Percentiles rank a stretch among this genome's conserved stretches.
Conservation (phyloP, 2,113 vertebrate species). For the Dermatemys mawii region DNA sequence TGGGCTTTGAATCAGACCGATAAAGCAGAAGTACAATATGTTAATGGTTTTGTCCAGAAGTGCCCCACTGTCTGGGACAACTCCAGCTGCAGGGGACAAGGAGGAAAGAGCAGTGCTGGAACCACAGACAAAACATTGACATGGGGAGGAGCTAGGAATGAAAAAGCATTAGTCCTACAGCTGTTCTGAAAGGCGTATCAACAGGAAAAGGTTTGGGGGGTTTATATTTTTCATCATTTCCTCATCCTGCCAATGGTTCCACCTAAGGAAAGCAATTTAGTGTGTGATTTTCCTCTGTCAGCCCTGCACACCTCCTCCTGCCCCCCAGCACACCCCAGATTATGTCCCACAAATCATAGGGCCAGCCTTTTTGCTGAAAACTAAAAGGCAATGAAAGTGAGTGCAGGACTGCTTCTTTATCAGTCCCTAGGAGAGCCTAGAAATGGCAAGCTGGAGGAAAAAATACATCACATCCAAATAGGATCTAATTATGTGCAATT, state of each 20-base stretch:
- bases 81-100: background rate
- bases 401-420: background rate
- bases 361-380: background rate
- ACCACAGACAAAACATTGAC: background rate
- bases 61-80: background rate
- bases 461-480: background rate
- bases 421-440: background rate
- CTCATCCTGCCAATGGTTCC: background rate
- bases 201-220: background rate
- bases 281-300: background rate
- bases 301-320: rapidly evolving
- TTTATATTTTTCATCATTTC: background rate
- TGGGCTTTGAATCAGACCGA: background rate
- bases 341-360: background rate
- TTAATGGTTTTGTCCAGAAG: background rate
- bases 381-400: background rate
- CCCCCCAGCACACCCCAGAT: background rate
- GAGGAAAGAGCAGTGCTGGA: background rate
- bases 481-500: background rate
- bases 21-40: background rate
- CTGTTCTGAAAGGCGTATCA: background rate
- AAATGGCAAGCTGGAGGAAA: background rate
- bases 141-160: background rate
- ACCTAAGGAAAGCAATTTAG: background rate
- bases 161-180: background rate